phyloP scores from a whole-genome alignment of 2,113 vertebrate genomes.

The Amphiprion percula region DNA sequence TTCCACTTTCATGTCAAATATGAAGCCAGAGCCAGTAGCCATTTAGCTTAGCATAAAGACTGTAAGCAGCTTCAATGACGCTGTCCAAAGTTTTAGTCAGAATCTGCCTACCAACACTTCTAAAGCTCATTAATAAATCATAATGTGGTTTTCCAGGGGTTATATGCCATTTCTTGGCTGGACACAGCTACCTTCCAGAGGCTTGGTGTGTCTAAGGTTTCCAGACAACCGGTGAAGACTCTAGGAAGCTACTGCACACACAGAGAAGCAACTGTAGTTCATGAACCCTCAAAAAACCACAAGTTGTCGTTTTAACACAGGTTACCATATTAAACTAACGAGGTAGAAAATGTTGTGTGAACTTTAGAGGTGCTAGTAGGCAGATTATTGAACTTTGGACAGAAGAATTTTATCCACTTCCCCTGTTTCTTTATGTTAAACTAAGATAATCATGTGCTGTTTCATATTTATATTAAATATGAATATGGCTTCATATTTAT shows the following conservation, averaged over 20 bases:
- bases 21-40: too few species aligned
- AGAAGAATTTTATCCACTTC: too few species aligned
- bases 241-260: background rate
- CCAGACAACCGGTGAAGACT: background rate
- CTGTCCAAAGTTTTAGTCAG: background rate
- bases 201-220: constrained; percentile 1
- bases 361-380: too few species aligned
- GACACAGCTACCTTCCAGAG: background rate
- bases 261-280: background rate
- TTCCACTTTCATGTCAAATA: too few species aligned
- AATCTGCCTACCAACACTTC: background rate
- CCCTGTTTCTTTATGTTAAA: too few species aligned
- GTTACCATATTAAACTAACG: too few species aligned
- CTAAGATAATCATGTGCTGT: too few species aligned
- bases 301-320: background rate
- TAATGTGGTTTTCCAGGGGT: background rate
- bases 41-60: background rate
- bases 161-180: background rate
- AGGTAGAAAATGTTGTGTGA: too few species aligned
- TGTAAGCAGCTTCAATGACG: background rate
- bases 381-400: too few species aligned
- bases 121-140: background rate
- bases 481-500: too few species aligned
- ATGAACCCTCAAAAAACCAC: background rate
- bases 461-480: too few species aligned